phyloP scores from a whole-genome alignment of 2,888 invertebrate genomes.

The Epistrophella euchroma region DNA sequence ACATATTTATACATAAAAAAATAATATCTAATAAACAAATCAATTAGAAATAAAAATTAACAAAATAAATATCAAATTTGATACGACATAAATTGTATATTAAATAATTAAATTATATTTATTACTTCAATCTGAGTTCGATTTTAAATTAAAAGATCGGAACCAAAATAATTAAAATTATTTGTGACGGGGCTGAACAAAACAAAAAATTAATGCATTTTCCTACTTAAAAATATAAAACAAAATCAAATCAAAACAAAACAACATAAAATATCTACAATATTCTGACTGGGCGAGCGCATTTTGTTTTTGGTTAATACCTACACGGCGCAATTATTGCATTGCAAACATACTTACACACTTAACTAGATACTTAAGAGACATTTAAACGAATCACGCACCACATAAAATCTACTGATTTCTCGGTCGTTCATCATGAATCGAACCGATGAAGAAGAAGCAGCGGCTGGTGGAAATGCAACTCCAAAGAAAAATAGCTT shows the following conservation, averaged over 20 bases:
- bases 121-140: slow-evolving; percentile 13
- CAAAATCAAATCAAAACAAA: neutral
- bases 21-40: slow-evolving; percentile 14
- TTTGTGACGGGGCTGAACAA: too few relatives aligned
- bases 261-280: neutral
- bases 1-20: slow-evolving; percentile 33
- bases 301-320: neutral
- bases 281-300: neutral
- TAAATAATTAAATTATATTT: slow-evolving; percentile 17
- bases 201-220: too few relatives aligned
- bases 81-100: slow-evolving; percentile 32
- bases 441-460: slow-evolving; percentile 28
- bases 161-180: neutral
- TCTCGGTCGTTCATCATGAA: slow-evolving; percentile 46
- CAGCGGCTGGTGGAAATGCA: neutral
- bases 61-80: slow-evolving; percentile 41
- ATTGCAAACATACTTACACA: neutral
- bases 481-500: slow-evolving; percentile 28
- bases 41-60: neutral
- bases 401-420: neutral
- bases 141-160: neutral
- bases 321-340: neutral
- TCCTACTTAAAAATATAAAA: neutral
- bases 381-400: neutral
- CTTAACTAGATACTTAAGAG: neutral